Percentiles rank a stretch among this genome's conserved stretches.
Conservation (phyloP, 2,888 invertebrate species). For the Fragum sueziense region DNA sequence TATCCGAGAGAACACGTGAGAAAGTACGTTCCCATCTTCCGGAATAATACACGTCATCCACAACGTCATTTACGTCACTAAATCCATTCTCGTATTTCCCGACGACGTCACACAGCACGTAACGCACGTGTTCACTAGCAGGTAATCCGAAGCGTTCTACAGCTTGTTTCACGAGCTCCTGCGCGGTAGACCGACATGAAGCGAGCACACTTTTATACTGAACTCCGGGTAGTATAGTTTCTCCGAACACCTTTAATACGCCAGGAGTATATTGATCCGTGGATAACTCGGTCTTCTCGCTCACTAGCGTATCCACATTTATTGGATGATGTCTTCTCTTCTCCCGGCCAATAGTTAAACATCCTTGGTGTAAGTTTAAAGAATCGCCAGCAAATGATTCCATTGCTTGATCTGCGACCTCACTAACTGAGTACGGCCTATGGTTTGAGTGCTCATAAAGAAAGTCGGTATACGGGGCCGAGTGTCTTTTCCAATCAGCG, state of each 20-base stretch:
- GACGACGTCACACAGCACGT: slow-evolving; percentile 78
- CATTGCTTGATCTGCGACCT: slow-evolving; percentile 53
- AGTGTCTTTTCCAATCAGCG: slow-evolving; percentile 60
- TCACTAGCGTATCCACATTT: slow-evolving; percentile 25
- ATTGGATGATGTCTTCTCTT: slow-evolving; percentile 18
- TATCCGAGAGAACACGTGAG: slow-evolving; percentile 70
- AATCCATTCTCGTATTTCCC: slow-evolving; percentile 59
- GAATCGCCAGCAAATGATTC: slow-evolving; percentile 45
- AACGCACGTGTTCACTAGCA: slow-evolving; percentile 61
- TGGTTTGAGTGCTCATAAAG: slow-evolving; percentile 34
- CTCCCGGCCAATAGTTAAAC: slow-evolving; percentile 46
- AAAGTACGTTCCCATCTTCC: slow-evolving; percentile 74
- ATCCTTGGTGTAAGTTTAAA: slow-evolving; percentile 12
- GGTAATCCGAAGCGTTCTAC: slow-evolving; percentile 76
- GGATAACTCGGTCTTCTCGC: slow-evolving; percentile 69
- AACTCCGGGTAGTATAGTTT: slow-evolving; percentile 74
- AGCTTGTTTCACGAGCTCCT: slow-evolving; percentile 77
- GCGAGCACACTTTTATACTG: slow-evolving; percentile 79
- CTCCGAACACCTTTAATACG: slow-evolving; percentile 77
- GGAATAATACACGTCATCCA: slow-evolving; percentile 31
- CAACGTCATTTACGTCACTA: slow-evolving; percentile 18
- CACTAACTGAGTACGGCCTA: slow-evolving; percentile 34
- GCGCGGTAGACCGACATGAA: slow-evolving; percentile 74
- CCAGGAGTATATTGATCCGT: slow-evolving; percentile 77
- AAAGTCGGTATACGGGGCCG: slow-evolving; percentile 53